These are phyloP conservation scores for Glaucopsyche alexis DNA, from an alignment of 2,888 invertebrate genomes.

Conservation along the genomic window DNA sequence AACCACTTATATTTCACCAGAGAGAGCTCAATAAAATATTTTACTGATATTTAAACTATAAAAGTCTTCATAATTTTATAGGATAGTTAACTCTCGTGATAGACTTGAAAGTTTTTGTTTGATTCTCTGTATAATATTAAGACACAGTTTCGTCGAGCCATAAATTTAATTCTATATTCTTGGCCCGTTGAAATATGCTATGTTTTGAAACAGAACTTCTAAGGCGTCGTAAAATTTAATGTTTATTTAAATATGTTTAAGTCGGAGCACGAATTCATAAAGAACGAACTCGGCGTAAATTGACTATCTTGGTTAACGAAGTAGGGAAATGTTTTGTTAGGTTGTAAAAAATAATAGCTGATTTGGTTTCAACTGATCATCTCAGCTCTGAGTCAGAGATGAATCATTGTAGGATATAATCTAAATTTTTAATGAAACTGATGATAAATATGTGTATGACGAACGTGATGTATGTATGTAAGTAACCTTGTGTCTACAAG, in stretches of 20 bases:
- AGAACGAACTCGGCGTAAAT: neutral
- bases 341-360: constrained; percentile 2
- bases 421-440: neutral
- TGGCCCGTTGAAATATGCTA: constrained; percentile 14
- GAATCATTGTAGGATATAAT: neutral
- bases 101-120: constrained; percentile 27
- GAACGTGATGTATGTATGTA: too few relatives aligned
- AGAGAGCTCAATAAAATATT: constrained; percentile 25
- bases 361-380: neutral
- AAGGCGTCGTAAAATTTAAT: constrained; percentile 26
- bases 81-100: constrained; percentile 9
- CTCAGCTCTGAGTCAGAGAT: constrained; percentile 1
- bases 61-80: constrained; percentile 20
- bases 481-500: too few relatives aligned
- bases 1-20: constrained; percentile 25
- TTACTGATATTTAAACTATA: constrained; percentile 26
- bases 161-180: constrained; percentile 24
- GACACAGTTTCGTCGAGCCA: constrained; percentile 4
- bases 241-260: constrained; percentile 19
- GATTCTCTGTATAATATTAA: constrained; percentile 9
- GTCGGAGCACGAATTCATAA: neutral
- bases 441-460: neutral
- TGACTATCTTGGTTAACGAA: neutral
- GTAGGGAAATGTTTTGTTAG: constrained; percentile 12
- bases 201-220: neutral